A percentile compares a stretch with the other conserved stretches of the same genome.
Conservation (phyloP, 2,797 vertebrate genomes). For the Acanthurus lineatus region DNA sequence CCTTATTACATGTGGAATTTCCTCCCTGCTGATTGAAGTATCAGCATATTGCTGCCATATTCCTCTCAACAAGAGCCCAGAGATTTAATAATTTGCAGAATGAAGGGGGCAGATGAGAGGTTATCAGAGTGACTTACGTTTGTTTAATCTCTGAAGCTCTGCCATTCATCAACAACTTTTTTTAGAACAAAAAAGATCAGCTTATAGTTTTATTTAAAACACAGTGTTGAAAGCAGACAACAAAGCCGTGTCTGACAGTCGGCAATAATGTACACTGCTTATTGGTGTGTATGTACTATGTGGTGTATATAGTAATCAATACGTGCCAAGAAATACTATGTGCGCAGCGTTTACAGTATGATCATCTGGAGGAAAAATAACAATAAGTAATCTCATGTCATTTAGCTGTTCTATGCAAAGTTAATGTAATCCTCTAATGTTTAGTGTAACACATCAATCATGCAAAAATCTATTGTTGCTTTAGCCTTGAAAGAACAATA, state of each 20-base stretch:
- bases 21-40: slow-evolving; percentile 85
- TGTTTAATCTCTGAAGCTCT: slow-evolving; percentile 74
- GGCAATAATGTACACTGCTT: slow-evolving; percentile 45
- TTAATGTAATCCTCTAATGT: slow-evolving; percentile 92
- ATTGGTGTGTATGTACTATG: slow-evolving; percentile 45
- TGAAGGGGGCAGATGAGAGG: slow-evolving; percentile 68
- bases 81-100: slow-evolving; percentile 81
- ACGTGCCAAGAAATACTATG: slow-evolving; percentile 83
- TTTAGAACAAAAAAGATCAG: slow-evolving; percentile 41
- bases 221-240: slow-evolving; percentile 35
- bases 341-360: slow-evolving; percentile 82
- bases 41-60: slow-evolving; percentile 85
- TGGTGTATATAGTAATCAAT: slow-evolving; percentile 74
- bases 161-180: slow-evolving; percentile 64
- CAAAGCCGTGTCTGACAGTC: slow-evolving; percentile 40
- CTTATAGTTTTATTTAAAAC: slow-evolving; percentile 53
- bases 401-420: slow-evolving; percentile 90
- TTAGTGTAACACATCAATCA: slow-evolving; percentile 90
- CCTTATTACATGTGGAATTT: slow-evolving; percentile 85
- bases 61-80: slow-evolving; percentile 73
- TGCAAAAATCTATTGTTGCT: slow-evolving; percentile 92
- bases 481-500: slow-evolving; percentile 92
- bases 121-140: slow-evolving; percentile 70
- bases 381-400: slow-evolving; percentile 88
- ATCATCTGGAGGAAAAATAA: slow-evolving; percentile 84